phyloP scores from a whole-genome alignment of 2,888 invertebrate species.

The Melipona bicolor region DNA sequence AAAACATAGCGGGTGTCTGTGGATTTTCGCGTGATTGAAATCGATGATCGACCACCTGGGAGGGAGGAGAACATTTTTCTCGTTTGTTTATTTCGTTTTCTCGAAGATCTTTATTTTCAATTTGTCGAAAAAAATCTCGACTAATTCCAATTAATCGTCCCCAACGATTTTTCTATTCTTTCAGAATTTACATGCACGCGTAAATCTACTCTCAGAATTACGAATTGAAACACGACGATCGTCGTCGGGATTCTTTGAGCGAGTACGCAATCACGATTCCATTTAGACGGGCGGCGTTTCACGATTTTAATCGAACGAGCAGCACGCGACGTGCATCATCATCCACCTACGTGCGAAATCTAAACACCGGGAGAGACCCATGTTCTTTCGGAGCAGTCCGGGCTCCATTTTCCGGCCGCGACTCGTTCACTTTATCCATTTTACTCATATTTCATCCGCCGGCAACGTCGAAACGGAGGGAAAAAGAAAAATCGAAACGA shows the following conservation, averaged over 20 bases:
- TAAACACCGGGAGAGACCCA: not conserved
- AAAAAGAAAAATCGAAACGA: not conserved
- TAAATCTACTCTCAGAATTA: too few relatives aligned
- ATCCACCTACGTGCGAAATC: constrained; percentile 10
- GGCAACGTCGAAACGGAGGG: not conserved
- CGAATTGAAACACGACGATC: too few relatives aligned
- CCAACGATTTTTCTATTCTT: too few relatives aligned
- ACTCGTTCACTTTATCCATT: constrained; percentile 28
- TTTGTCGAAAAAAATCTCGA: too few relatives aligned
- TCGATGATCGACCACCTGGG: constrained; percentile 51
- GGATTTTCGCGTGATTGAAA: constrained; percentile 58
- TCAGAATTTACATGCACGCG: too few relatives aligned
- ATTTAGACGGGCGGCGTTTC: constrained; percentile 4
- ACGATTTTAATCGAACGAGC: constrained; percentile 14
- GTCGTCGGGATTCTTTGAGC: not conserved
- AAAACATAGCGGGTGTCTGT: not conserved
- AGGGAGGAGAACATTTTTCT: not conserved
- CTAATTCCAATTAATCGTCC: too few relatives aligned
- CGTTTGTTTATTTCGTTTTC: too few relatives aligned
- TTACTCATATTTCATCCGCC: constrained; percentile 34
- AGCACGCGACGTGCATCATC: not conserved
- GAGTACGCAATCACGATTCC: constrained; percentile 7
- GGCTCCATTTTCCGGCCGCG: constrained; percentile 33
- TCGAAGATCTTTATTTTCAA: too few relatives aligned
- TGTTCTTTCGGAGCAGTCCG: not conserved